Percentiles rank a stretch among this genome's conserved stretches.
Conservation (phyloP, 2,888 invertebrate species). For the Prenolepis imparis region DNA sequence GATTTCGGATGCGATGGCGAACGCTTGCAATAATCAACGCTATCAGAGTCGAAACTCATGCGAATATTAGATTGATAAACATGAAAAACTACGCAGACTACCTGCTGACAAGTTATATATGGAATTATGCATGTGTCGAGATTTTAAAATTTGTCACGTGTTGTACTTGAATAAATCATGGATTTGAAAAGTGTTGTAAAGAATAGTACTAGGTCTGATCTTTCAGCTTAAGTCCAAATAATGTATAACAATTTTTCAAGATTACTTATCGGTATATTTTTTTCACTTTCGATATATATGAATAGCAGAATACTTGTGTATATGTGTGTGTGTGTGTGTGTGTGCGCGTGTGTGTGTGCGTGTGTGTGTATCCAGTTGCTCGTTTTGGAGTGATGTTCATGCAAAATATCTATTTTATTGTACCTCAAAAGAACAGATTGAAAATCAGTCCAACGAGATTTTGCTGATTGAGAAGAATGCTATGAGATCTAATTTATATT, state of each 20-base stretch:
- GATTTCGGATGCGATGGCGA: slow-evolving; percentile 43
- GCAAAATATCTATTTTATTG: slow-evolving; percentile 36
- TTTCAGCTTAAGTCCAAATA: slow-evolving; percentile 21
- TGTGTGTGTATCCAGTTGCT: slow-evolving; percentile 35
- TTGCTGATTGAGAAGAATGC: slow-evolving; percentile 16
- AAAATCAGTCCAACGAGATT: slow-evolving; percentile 15
- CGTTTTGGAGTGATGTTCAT: slow-evolving; percentile 54
- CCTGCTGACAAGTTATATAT: slow-evolving; percentile 17
- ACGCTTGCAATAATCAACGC: slow-evolving; percentile 68
- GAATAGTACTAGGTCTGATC: slow-evolving; percentile 33
- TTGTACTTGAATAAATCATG: slow-evolving; percentile 5
- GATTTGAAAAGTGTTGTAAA: slow-evolving; percentile 35
- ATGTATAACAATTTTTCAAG: slow-evolving; percentile 8
- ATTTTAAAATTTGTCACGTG: slow-evolving; percentile 8
- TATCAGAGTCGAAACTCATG: slow-evolving; percentile 26
- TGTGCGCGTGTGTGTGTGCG: neutral
- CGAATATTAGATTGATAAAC: slow-evolving; percentile 12
- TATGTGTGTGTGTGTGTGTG: neutral
- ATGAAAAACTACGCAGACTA: slow-evolving; percentile 20
- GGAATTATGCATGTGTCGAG: slow-evolving; percentile 13
- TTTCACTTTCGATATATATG: slow-evolving; percentile 10
- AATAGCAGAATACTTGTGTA: neutral
- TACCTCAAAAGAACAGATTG: slow-evolving; percentile 11
- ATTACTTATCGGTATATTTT: slow-evolving; percentile 37
- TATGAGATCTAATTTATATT: slow-evolving; percentile 35